Conservation (phyloP, 2,888 invertebrate species). For the Apodemia mormo region DNA sequence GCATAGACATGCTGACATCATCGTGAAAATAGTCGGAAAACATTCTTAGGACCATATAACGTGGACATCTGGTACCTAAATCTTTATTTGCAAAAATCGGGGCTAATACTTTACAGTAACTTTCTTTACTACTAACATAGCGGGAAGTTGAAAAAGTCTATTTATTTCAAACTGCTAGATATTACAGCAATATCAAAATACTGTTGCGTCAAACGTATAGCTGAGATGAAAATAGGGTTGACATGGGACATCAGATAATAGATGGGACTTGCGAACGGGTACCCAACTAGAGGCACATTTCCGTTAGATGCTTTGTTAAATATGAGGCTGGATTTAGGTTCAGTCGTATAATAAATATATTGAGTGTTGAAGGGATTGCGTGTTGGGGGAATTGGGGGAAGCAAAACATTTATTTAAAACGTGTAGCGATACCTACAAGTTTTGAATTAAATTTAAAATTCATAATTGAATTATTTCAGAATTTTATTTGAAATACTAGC, state of each 20-base stretch:
- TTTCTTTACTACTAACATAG: too few relatives aligned
- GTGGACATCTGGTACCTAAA: too few relatives aligned
- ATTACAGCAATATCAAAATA: background rate
- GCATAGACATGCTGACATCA: too few relatives aligned
- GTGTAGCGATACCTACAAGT: background rate
- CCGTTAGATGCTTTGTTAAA: background rate
- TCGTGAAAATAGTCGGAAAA: too few relatives aligned
- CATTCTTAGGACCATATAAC: too few relatives aligned
- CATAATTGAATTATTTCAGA: too few relatives aligned
- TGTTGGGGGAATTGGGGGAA: background rate
- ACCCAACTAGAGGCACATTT: background rate
- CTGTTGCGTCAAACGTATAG: background rate
- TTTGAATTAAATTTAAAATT: background rate
- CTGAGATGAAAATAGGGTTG: conserved; percentile 1
- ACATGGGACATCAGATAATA: conserved; percentile 6
- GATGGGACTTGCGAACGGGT: background rate
- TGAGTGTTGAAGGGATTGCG: background rate
- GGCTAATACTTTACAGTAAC: too few relatives aligned
- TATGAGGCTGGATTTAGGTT: background rate
- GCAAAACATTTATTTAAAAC: too few relatives aligned
- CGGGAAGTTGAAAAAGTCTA: too few relatives aligned
- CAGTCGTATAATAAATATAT: background rate
- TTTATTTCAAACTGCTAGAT: background rate
- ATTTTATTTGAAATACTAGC: too few relatives aligned
- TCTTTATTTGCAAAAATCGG: too few relatives aligned